phyloP scores from a whole-genome alignment of 2,888 invertebrate genomes.

The Trichacis sp. region DNA sequence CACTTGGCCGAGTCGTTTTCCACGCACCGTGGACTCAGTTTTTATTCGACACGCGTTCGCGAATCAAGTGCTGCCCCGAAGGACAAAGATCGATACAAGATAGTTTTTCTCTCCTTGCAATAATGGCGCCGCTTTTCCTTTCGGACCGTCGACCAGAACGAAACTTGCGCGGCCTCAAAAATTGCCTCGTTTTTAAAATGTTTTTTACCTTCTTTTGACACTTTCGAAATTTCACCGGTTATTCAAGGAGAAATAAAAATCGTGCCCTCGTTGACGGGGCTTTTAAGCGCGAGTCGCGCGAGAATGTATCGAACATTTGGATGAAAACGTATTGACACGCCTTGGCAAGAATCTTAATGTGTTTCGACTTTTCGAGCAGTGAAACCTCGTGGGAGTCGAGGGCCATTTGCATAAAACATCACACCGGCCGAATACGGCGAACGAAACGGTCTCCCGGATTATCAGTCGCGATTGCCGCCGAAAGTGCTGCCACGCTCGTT shows the following conservation, averaged over 20 bases:
- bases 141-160: background rate
- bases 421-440: conserved; percentile 34
- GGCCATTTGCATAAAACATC: conserved; percentile 10
- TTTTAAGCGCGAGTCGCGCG: too few species aligned
- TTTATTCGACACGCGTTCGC: conserved; percentile 32
- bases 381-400: conserved; percentile 2
- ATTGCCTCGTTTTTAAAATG: too few species aligned
- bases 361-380: background rate
- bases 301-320: conserved; percentile 5
- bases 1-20: conserved; percentile 34
- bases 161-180: background rate
- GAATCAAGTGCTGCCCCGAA: conserved; percentile 5
- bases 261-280: background rate
- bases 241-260: too few species aligned
- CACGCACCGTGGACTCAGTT: conserved; percentile 24
- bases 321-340: too few species aligned
- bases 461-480: conserved; percentile 35
- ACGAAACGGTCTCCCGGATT: conserved; percentile 23
- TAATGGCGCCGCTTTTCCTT: background rate
- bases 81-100: conserved; percentile 2
- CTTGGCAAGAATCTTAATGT: background rate
- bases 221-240: too few species aligned
- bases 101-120: too few species aligned
- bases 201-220: too few species aligned
- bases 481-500: conserved; percentile 36